A percentile compares a stretch with the other conserved stretches of the same genome.
These are phyloP conservation scores for Battus philenor DNA, from an alignment of 1,140 invertebrate genomes.

Conservation along the genomic window DNA sequence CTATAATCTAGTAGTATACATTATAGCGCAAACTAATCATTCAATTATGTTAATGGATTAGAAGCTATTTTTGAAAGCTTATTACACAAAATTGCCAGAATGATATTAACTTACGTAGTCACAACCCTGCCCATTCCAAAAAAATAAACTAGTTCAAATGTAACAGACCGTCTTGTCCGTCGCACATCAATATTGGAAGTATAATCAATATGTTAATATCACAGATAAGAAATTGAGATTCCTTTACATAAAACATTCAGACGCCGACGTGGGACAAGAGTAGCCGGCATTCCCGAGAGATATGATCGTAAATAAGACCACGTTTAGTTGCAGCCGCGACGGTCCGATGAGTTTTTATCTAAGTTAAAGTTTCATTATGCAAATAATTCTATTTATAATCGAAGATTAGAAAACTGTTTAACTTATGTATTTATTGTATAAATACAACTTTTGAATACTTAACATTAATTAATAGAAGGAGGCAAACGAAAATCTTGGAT, in stretches of 20 bases:
- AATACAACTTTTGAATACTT: neutral
- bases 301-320: constrained; percentile 57
- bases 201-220: constrained; percentile 72
- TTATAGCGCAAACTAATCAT: too few relatives aligned
- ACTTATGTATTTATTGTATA: constrained; percentile 3
- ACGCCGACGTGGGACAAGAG: constrained; percentile 52
- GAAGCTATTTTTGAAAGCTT: neutral
- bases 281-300: constrained; percentile 55
- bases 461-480: neutral
- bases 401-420: constrained; percentile 20
- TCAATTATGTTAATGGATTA: neutral
- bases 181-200: constrained; percentile 58
- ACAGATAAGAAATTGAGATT: constrained; percentile 63
- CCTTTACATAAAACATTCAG: constrained; percentile 51
- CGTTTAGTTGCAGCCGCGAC: constrained; percentile 32
- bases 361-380: constrained; percentile 45
- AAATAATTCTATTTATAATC: constrained; percentile 42
- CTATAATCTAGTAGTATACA: neutral
- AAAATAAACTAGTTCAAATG: constrained; percentile 22
- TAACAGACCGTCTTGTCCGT: constrained; percentile 29
- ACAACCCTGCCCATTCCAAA: constrained; percentile 25
- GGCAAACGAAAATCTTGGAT: too few relatives aligned
- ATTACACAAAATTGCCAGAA: neutral
- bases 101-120: constrained; percentile 22
- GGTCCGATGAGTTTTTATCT: constrained; percentile 49